Evolutionary conservation across 2,888 invertebrate genomes (phyloP).

Genomic region (Drosophila limbata): DNA sequence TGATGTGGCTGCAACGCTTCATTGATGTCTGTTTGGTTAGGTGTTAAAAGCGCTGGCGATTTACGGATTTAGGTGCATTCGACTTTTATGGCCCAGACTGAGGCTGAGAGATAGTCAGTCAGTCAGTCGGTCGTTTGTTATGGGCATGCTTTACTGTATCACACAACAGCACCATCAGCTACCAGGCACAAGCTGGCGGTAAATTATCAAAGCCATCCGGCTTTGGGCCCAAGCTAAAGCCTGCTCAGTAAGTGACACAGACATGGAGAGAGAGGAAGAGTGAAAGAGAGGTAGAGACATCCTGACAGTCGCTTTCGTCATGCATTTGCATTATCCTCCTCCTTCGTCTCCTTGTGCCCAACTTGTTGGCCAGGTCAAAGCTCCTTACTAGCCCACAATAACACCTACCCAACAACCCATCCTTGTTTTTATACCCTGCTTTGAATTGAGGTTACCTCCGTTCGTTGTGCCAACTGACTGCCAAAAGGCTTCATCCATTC

Average conservation of each 20-base stretch:
- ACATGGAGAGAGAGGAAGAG: background rate
- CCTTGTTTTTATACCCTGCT: background rate
- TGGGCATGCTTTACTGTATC: constrained; percentile 16
- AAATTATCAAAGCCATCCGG: constrained; percentile 47
- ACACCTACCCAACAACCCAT: constrained; percentile 4
- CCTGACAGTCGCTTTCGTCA: constrained; percentile 39
- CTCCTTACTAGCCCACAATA: constrained; percentile 41
- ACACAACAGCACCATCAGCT: background rate
- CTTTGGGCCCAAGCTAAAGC: constrained; percentile 21
- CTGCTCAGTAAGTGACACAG: background rate
- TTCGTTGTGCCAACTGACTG: constrained; percentile 45
- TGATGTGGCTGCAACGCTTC: constrained; percentile 8
- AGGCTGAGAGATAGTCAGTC: constrained; percentile 5
- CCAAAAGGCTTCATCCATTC: constrained; percentile 30
- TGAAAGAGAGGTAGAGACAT: constrained; percentile 4
- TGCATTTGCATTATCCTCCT: constrained; percentile 34
- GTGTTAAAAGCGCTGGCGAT: constrained; percentile 56
- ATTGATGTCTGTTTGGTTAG: constrained; percentile 53
- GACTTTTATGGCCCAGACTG: constrained; percentile 37
- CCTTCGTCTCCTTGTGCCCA: background rate
- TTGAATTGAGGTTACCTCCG: constrained; percentile 46
- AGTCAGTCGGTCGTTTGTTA: constrained; percentile 8
- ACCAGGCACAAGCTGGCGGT: constrained; percentile 8
- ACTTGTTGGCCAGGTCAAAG: constrained; percentile 40
- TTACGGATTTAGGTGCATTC: constrained; percentile 48